A percentile compares a stretch with the other conserved stretches of the same genome.
These are phyloP conservation scores for Sprattus sprattus DNA, from an alignment of 2,113 vertebrate species.

Conservation along the genomic window DNA sequence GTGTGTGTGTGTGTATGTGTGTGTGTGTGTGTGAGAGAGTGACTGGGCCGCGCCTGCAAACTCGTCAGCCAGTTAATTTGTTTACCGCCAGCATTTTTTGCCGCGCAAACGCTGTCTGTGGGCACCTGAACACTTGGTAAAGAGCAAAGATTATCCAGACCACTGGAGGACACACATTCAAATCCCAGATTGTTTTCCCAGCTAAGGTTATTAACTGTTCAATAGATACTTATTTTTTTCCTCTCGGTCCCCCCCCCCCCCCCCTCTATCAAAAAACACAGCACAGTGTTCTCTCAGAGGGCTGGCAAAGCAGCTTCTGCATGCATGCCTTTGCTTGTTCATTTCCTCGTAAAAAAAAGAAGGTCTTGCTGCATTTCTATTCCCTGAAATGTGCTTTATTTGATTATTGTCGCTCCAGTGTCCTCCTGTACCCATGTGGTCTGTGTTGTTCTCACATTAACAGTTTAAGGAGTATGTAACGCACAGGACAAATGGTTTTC, in stretches of 20 bases:
- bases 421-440: conserved; percentile 27
- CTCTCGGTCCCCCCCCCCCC: not conserved
- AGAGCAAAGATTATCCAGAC: conserved; percentile 47
- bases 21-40: not conserved
- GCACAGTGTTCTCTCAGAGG: conserved; percentile 32
- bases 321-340: conserved; percentile 31
- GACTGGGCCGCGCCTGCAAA: conserved; percentile 10
- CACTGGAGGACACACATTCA: conserved; percentile 44
- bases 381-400: conserved; percentile 46
- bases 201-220: conserved; percentile 47
- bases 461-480: conserved; percentile 9
- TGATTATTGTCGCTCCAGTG: conserved; percentile 42
- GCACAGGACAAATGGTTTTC: not conserved
- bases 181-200: conserved; percentile 32
- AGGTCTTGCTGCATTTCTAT: conserved; percentile 33
- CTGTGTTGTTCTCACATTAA: conserved; percentile 16
- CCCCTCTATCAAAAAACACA: conserved; percentile 23
- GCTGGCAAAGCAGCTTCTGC: conserved; percentile 16
- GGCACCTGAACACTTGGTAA: conserved; percentile 50
- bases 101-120: conserved; percentile 27
- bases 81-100: conserved; percentile 39
- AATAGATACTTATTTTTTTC: conserved; percentile 32
- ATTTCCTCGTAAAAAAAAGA: conserved; percentile 40
- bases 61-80: conserved; percentile 47
- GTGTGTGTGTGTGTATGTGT: not conserved